Base-by-base conservation (phyloP, 1,140 invertebrate genomes). In the Penaeus vannamei region DNA sequence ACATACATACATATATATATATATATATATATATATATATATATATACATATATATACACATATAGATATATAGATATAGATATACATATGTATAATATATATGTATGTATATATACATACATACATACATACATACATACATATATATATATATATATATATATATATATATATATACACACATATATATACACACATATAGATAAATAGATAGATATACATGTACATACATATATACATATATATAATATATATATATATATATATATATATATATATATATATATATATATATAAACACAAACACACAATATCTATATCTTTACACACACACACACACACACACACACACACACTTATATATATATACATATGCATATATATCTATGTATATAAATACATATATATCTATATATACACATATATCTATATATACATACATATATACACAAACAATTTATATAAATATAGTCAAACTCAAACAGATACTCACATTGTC, bases 101-200 rank as follows among this genome's bases (percentile, higher is more conserved):
- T 53, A 46, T 81, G 3, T 81, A 20, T 53, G 20, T 76, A 10
- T n/a, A 20, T 81, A 20, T 81, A 46, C 23, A 46, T 81, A 46
- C 53, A 46, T 81, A 46, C 53, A 23, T 81, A 46, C 53, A 46
- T 81, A 46, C 53, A 46, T 53, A 46, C 29, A 46, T 81, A 81
- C 29, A 46, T 81, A 46, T 81, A 23, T 81, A 23, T 81, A 23
- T 53, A 53, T 81, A 59, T 81, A n/a, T 84, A 72, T 84, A 77
- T 84, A 69, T 69, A 69, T 84, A 69, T 84, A 84, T 84, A 84
- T 62, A 84, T 62, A 59, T 81, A 81, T 46, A 59, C 19, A 81
- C 53, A 81, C 53, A 81, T 81, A 59, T 81, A 81, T 81, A 81
- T 59, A 19, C 17, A 81, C 53, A 59, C 53, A 81, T 59, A 81